These are phyloP conservation scores for Ophion ellenae DNA, from an alignment of 2,888 invertebrate species.

Conservation along the genomic window DNA sequence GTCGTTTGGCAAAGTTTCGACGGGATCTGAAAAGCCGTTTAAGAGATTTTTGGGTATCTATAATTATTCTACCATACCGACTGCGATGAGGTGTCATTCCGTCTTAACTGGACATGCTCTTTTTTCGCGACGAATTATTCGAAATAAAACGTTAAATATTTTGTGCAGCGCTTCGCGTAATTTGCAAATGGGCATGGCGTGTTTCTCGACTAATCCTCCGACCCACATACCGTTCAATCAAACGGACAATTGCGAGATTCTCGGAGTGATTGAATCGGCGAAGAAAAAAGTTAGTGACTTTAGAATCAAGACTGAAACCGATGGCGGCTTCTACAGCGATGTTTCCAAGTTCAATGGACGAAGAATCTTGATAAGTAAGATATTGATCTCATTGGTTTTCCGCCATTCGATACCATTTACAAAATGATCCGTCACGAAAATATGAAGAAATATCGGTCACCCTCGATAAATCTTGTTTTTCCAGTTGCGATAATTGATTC, in stretches of 20 bases:
- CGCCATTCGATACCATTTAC: neutral
- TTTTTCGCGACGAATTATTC: neutral
- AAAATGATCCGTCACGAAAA: neutral
- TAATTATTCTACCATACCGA: too few species aligned
- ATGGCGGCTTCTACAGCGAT: slow-evolving; percentile 63
- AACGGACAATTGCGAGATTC: slow-evolving; percentile 67
- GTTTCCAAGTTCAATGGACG: slow-evolving; percentile 68
- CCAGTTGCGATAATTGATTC: slow-evolving; percentile 71
- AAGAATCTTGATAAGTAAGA: slow-evolving; percentile 70
- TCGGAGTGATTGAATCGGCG: slow-evolving; percentile 53
- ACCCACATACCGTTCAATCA: slow-evolving; percentile 69
- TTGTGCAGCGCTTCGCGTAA: slow-evolving; percentile 63
- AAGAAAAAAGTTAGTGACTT: slow-evolving; percentile 32
- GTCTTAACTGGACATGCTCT: too few species aligned
- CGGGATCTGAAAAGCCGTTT: too few species aligned
- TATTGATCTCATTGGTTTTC: neutral
- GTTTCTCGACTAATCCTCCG: slow-evolving; percentile 58
- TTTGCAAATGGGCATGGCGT: slow-evolving; percentile 71
- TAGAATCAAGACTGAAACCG: slow-evolving; percentile 29
- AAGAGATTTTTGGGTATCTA: too few species aligned
- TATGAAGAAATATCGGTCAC: neutral
- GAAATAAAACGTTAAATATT: slow-evolving; percentile 3
- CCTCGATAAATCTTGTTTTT: slow-evolving; percentile 3
- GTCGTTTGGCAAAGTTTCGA: too few species aligned
- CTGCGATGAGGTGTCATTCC: too few species aligned